Conservation (phyloP, 2,113 vertebrate species). For the Ochotona princeps region DNA sequence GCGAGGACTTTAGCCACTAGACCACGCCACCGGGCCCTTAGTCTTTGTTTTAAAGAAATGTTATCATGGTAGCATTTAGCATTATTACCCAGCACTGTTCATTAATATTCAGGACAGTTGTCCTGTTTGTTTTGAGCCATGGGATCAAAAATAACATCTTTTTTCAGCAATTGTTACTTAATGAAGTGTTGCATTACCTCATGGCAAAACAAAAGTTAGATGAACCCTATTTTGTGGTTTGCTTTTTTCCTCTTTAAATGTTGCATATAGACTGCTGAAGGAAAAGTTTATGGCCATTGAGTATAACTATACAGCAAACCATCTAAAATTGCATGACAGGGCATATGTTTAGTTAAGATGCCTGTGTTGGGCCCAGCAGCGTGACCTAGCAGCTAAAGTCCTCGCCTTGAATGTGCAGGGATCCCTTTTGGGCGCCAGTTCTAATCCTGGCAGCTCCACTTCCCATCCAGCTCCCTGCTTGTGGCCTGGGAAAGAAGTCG, state of each 20-base stretch:
- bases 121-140: not conserved
- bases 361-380: too few species aligned
- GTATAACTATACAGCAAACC: constrained; percentile 21
- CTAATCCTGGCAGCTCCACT: too few species aligned
- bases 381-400: too few species aligned
- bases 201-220: not conserved
- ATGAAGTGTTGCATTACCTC: not conserved
- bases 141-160: constrained; percentile 16
- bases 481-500: too few species aligned
- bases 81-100: constrained; percentile 13
- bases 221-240: not conserved
- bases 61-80: not conserved
- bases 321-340: not conserved
- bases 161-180: not conserved
- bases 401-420: too few species aligned
- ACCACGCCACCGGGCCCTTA: too few species aligned
- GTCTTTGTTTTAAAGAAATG: constrained; percentile 54
- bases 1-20: too few species aligned
- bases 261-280: not conserved
- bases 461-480: too few species aligned
- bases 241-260: not conserved
- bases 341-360: too few species aligned
- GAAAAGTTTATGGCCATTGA: not conserved
- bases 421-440: too few species aligned
- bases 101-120: constrained; percentile 13